These are phyloP conservation scores for Myotis pilosus DNA, from an alignment of 2,797 vertebrate genomes.

Conservation along the genomic window DNA sequence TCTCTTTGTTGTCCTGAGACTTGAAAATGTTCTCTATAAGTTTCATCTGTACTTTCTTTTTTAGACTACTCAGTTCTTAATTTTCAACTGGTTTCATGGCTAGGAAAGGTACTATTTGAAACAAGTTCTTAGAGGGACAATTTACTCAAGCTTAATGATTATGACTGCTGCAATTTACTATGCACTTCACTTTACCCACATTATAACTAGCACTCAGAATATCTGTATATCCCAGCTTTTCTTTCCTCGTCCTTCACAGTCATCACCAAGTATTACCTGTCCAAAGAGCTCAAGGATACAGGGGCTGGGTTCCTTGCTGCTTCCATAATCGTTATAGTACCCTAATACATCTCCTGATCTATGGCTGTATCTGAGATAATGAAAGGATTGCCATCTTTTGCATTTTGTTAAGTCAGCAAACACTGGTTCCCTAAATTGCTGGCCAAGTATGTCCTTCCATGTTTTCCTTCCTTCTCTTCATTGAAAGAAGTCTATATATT, in stretches of 20 bases:
- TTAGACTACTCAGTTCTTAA: conserved; percentile 92
- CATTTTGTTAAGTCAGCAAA: conserved; percentile 93
- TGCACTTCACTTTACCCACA: conserved; percentile 90
- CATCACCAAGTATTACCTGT: not conserved
- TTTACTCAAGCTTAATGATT: conserved; percentile 92
- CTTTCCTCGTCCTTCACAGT: conserved; percentile 74
- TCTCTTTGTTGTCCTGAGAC: conserved; percentile 91
- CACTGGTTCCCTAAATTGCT: conserved; percentile 90
- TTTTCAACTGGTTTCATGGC: conserved; percentile 94
- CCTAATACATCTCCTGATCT: conserved; percentile 90
- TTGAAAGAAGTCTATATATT: conserved; percentile 92
- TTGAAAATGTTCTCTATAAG: conserved; percentile 93
- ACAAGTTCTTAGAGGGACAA: conserved; percentile 92
- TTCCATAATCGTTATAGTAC: conserved; percentile 90
- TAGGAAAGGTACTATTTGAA: conserved; percentile 92
- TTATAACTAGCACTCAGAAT: conserved; percentile 92
- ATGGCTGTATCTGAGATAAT: conserved; percentile 91
- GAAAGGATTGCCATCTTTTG: conserved; percentile 93
- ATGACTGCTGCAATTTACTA: conserved; percentile 90
- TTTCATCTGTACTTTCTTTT: conserved; percentile 95
- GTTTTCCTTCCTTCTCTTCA: conserved; percentile 81
- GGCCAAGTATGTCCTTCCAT: conserved; percentile 86
- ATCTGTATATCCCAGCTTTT: conserved; percentile 91
- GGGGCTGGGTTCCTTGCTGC: conserved; percentile 90
- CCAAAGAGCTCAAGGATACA: conserved; percentile 88